Evolutionary conservation across 2,113 vertebrate species (phyloP).

Genomic region (Garra rufa): DNA sequence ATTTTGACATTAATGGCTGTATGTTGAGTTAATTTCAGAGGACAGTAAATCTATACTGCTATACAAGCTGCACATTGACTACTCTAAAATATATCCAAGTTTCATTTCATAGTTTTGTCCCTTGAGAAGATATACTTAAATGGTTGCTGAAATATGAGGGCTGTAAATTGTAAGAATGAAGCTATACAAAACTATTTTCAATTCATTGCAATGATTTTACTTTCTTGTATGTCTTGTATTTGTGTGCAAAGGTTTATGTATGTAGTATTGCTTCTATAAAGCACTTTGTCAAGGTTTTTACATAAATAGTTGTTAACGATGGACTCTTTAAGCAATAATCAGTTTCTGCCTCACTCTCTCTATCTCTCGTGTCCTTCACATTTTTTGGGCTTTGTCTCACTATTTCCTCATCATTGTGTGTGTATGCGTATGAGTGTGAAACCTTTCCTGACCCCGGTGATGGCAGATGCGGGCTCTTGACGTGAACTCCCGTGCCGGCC

Average conservation of each 20-base stretch:
- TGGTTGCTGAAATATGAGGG: too few species aligned
- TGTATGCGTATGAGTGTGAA: not conserved
- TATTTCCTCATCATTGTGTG: slow-evolving; percentile 9
- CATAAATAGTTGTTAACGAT: not conserved
- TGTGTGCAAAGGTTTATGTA: not conserved
- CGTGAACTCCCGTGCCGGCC: not conserved
- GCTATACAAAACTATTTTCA: not conserved
- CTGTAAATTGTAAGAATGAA: too few species aligned
- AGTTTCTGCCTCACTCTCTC: slow-evolving; percentile 9
- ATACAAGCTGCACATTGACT: too few species aligned
- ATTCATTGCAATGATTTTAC: not conserved
- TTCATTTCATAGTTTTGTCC: too few species aligned
- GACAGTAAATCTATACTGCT: too few species aligned
- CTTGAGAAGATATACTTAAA: too few species aligned
- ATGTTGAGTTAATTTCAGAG: too few species aligned
- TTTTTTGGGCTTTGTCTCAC: slow-evolving; percentile 11
- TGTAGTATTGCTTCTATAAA: not conserved
- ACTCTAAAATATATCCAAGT: too few species aligned
- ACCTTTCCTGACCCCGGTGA: slow-evolving; percentile 16
- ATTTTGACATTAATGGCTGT: too few species aligned
- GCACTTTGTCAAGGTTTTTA: not conserved
- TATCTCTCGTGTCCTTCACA: not conserved
- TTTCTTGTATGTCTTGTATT: not conserved
- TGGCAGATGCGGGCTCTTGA: slow-evolving; percentile 19
- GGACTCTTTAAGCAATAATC: not conserved